Evolutionary conservation across 2,888 invertebrate genomes (phyloP), one percentile per base, ranked within the genome.

Genomic region (Quadroppia sp.): DNA sequence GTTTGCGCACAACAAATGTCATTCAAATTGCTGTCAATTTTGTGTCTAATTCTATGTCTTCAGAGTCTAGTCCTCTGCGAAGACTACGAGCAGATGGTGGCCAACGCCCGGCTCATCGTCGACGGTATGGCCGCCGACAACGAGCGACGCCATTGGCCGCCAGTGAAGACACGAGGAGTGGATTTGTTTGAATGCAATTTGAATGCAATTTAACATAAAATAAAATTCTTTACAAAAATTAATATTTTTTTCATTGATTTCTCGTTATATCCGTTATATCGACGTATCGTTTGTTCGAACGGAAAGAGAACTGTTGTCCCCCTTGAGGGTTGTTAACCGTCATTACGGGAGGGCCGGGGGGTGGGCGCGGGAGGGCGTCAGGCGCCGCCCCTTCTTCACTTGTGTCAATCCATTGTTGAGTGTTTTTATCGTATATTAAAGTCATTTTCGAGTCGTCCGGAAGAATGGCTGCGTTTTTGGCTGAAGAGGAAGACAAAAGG

Each of bases 381-480:
- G 11, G 2, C 11, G 11, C 17, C 11, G 2, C 45, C 4, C 70
- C 74, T 23, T 17, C 17, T 11, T 9, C n/a, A n/a, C 30, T 32
- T 6, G 32, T 40, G 15, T 71, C 74, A 17, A 76, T 40, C 76
- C 76, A 76, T 25, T 32, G 48, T 32, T 74, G 25, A 15, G 40
- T n/a, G 2, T 23, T 45, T 40, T 71, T 45, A 53, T 76, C 74
- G 28, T 15, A 76, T 23, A 74, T 25, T 28, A 76, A 67, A 11
- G 76, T 71, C 1, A 76, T 77, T 73, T 78, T 76, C 61, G 76
- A 76, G 71, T 78, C 78, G 76, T 78, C 78, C 20, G 78, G 78
- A 32, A 78, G 74, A 56, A 77, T 76, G 72, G 77, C 77, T 67
- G 77, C 76, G 42, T 78, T 78, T 53, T 77, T 77, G 53, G 53